Evolutionary conservation across 2,113 vertebrate species (phyloP).

Genomic region (Nicator chloris): DNA sequence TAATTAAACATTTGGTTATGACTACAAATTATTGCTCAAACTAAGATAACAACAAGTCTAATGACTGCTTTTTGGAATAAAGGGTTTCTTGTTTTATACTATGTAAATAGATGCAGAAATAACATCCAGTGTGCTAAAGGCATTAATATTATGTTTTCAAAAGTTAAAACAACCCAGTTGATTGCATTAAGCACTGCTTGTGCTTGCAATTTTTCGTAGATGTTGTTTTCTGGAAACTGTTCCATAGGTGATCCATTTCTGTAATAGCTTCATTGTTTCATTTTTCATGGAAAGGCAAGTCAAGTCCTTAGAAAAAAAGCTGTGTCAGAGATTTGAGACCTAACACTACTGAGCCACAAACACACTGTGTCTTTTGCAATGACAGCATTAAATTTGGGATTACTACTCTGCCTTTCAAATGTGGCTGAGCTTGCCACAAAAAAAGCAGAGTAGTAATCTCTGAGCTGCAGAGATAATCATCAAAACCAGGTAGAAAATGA

Average conservation of each 20-base stretch:
- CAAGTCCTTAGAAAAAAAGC: not conserved
- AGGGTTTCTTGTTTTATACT: not conserved
- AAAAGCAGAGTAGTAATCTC: too few relatives aligned
- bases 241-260: not conserved
- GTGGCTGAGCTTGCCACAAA: not conserved
- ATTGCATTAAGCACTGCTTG: not conserved
- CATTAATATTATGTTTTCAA: not conserved
- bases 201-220: not conserved
- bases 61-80: not conserved
- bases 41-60: not conserved
- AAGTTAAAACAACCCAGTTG: not conserved
- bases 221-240: not conserved
- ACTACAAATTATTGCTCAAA: not conserved
- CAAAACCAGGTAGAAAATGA: not conserved
- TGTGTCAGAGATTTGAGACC: accelerated
- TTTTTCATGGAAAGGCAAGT: not conserved
- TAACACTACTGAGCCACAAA: not conserved
- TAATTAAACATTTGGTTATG: not conserved
- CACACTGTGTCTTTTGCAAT: not conserved
- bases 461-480: not conserved
- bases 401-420: not conserved
- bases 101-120: not conserved
- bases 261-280: not conserved
- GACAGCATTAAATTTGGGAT: not conserved
- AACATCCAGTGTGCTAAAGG: not conserved